Base-by-base conservation (phyloP, 2,113 vertebrate species). In the Anoura caudifer region DNA sequence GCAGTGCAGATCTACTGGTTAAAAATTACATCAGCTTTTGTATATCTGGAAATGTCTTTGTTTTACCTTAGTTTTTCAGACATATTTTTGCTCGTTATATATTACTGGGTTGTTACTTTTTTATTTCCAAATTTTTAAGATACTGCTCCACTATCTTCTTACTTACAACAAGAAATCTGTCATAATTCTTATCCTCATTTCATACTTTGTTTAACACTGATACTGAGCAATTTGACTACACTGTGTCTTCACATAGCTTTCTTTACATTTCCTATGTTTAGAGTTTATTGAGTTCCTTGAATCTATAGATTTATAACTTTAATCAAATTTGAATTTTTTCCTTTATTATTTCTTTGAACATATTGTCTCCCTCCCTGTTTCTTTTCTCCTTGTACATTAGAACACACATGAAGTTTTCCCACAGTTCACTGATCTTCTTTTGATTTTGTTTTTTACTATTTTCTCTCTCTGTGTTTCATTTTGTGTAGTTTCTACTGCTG, bases 331-430 rank as follows among this genome's bases (percentile, higher is more conserved):
- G 13, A 36, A 5, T 56, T 61, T 81, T 76, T 89, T 89, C 38
- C 45, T 83, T 88, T 87, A 83, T 52, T 75, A 63, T 77, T 82
- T 92, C n/a, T 94, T 95, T 77, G 93, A 59, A 73, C 31, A 47
- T 69, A 43, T 41, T 45, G 59, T 93, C 6, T 67, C 41, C 5
- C 11, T n/a, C 20, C 72, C 26, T 70, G 61, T 45, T 52, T 3
- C 43, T 72, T 69, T 80, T 43, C 19, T 65, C 41, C 43, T 24
- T 54, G 17, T 16, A 79, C 20, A 56, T 70, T 70, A 41, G 26
- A 20, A 73, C 19, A 65, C 10, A 43, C 15, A 31, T 17, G 9
- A 72, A 91, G 41, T 52, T 56, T 24, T 90, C 28, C 19, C 22
- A n/a, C 4, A 28, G 33, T 52, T 95, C 36, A 50, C 4, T 77